Base-by-base conservation (phyloP, 2,888 invertebrate species). In the Rhagium mordax region DNA sequence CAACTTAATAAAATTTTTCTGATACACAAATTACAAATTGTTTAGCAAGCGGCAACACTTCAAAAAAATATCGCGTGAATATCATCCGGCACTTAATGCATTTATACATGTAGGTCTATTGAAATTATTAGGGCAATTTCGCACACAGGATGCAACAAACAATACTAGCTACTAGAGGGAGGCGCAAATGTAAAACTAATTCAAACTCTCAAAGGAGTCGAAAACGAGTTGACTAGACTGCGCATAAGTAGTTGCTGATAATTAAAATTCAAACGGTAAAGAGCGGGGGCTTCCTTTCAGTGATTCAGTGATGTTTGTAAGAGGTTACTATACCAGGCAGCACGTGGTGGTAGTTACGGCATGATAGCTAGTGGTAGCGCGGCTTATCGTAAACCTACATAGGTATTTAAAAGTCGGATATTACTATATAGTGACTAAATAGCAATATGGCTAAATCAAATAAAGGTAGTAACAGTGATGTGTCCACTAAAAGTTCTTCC, bases 101-200 rank as follows among this genome's bases (percentile, higher is more conserved):
- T 59, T n/a, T 33, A 33, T 29, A 59, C 16, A 27, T 33, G 27
- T 29, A 33, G 27, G 27, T 59, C 27, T 33, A 59, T 33, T 27
- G 27, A 33, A 69, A 61, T 68, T 60, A 68, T 68, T 71, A 61
- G 65, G 71, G 66, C 71, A 74, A 74, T 74, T 74, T 74, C 59
- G 71, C 69, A 71, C 71, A 74, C 74, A 74, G 74, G 74, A 74
- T 74, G 74, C 69, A 65, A 66, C 69, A 27, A 67, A 67, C 61
- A 65, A 71, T 27, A 49, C 18, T n/a, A 62, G 47, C 21, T 33
- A 61, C 41, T 27, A 20, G 55, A 66, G 69, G 69, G 64, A 71
- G 68, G 57, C 55, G 61, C 49, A 33, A 68, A 70, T 55, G 62
- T 55, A 68, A 64, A 71, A 68, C 51, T 53, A 49, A 57, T 57